phyloP scores from a whole-genome alignment of 2,113 vertebrate species.

The Antennarius striatus region DNA sequence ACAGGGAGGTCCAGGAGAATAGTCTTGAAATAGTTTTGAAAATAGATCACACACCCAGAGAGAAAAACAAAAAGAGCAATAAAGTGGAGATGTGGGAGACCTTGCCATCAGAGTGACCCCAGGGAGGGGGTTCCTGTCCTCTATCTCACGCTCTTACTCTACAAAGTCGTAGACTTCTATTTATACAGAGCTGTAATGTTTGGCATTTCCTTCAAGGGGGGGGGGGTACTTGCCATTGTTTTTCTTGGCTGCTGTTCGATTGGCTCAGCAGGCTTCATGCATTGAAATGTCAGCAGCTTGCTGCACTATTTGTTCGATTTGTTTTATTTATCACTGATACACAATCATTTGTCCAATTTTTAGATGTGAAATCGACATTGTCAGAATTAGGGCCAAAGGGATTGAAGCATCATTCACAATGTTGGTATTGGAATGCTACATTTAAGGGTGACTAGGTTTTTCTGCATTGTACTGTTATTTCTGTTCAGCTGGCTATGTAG shows the following conservation, averaged over 20 bases:
- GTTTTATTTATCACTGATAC: conserved; percentile 40
- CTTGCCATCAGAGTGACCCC: conserved; percentile 61
- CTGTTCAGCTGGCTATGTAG: no score
- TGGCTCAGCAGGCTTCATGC: conserved; percentile 49
- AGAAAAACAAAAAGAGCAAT: conserved; percentile 53
- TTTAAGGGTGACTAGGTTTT: not conserved
- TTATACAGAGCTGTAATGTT: conserved; percentile 77
- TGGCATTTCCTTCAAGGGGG: conserved; percentile 78
- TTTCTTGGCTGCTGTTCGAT: conserved; percentile 68
- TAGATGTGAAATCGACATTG: not conserved
- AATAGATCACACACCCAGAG: conserved; percentile 46
- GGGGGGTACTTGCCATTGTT: conserved; percentile 74
- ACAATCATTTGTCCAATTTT: conserved; percentile 21
- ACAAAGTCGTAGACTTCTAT: conserved; percentile 76
- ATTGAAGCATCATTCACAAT: not conserved
- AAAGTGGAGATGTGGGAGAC: conserved; percentile 50
- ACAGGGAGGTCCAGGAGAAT: conserved; percentile 39
- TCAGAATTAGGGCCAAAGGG: not conserved
- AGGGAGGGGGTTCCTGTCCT: conserved; percentile 73
- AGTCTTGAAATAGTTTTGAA: conserved; percentile 25
- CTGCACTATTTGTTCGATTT: conserved; percentile 40
- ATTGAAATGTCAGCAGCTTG: conserved; percentile 64
- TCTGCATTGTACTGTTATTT: not conserved
- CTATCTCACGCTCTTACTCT: conserved; percentile 43
- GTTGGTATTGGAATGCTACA: not conserved